These are phyloP conservation scores for Acrocephalus arundinaceus DNA, from an alignment of 2,113 vertebrate genomes.

Conservation along the genomic window DNA sequence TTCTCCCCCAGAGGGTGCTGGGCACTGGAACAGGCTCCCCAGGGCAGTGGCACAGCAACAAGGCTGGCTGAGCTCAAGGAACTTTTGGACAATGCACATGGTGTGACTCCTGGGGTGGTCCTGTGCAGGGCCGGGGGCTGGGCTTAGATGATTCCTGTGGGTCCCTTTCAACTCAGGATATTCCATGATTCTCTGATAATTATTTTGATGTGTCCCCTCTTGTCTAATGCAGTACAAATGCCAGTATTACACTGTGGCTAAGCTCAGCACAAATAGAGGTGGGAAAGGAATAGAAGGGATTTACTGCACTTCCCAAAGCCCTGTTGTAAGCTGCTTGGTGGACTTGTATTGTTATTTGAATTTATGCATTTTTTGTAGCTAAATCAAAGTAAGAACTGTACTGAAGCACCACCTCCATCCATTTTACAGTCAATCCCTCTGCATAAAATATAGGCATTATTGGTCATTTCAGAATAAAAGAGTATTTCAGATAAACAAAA, in stretches of 20 bases:
- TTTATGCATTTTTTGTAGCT: neutral
- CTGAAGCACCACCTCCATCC: neutral
- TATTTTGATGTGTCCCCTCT: neutral
- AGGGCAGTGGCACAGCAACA: neutral
- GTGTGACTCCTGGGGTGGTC: rapidly evolving
- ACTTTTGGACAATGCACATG: rapidly evolving
- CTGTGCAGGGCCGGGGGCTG: neutral
- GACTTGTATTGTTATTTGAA: neutral
- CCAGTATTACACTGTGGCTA: rapidly evolving
- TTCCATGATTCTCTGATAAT: neutral
- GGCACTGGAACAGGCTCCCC: neutral
- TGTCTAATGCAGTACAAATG: neutral
- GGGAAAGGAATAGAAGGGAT: neutral
- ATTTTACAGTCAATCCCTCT: neutral
- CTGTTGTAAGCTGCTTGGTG: neutral
- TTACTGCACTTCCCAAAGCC: neutral
- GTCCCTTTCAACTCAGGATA: neutral
- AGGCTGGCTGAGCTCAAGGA: neutral
- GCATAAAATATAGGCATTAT: neutral
- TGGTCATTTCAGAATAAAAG: neutral
- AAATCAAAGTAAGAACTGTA: neutral
- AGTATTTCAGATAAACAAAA: neutral
- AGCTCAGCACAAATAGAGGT: neutral
- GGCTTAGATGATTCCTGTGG: neutral
- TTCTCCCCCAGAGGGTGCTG: neutral